Base-by-base conservation (phyloP, 2,797 vertebrate species). In the Galaxias olidus region DNA sequence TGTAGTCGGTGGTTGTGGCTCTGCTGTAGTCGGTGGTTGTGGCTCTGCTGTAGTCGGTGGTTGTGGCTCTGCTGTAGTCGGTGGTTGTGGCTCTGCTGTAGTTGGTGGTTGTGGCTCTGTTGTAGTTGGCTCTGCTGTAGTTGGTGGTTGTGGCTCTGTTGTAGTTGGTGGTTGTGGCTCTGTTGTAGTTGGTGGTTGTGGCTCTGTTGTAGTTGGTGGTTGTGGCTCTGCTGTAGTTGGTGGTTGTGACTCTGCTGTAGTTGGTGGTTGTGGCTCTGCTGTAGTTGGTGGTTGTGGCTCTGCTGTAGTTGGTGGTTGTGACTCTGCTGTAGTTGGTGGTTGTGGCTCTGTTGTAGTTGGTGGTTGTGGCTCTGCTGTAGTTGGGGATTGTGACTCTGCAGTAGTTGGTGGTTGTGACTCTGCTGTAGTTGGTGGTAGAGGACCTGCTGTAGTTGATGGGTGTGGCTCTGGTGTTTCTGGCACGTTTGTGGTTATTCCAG, bases 31-130 rank as follows among this genome's bases (percentile, higher is more conserved):
- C 17, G 68, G 19, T 6, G 0, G 9, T 7, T 79, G 75, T 0
- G 74, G 79, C 9, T 0, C n/a, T 30, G 75, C 41, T 48, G 59
- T 55, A 56, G 57, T 54, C 75, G 71, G 57, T 76, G 66, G 55
- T 56, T 62, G 0, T 3, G 0, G 3, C 71, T 66, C 41, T 73
- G 54, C 65, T 80, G 86, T 50, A 68, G 18, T 12, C 17, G 68
- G 19, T 6, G 0, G 9, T 7, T 79, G 75, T 0, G 74, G 79
- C 9, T 0, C n/a, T 30, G 75, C 41, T 48, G 59, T 55, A 56
- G 57, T 57, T n/a, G 60, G 45, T 10, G 48, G 41, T 48, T 48
- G 48, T n/a, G 15, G 41, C 10, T 44, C 17, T 10, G 51, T 30
- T 46, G 40, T 19, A 14, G 10, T n/a, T 14, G 46, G 30, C 4